Evolutionary conservation across 2,888 invertebrate genomes (phyloP).

Genomic region (Agrenia bidenticulata): DNA sequence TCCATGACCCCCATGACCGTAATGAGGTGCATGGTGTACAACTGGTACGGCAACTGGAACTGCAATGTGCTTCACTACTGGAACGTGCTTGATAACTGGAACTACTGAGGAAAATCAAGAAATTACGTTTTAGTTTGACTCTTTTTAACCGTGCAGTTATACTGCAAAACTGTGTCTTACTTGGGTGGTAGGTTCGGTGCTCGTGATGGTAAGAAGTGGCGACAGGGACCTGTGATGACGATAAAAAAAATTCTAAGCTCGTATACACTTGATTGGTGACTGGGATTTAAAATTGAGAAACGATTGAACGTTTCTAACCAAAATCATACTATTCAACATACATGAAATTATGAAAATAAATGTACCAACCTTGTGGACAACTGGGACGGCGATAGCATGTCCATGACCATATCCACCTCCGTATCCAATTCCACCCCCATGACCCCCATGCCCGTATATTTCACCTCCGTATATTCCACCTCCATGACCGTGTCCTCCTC

Average conservation of each 20-base stretch:
- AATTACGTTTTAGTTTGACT: no score
- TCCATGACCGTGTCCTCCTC: slow-evolving; percentile 19
- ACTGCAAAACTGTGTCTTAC: no score
- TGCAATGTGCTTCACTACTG: slow-evolving; percentile 42
- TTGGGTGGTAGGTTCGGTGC: slow-evolving; percentile 49
- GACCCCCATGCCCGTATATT: slow-evolving; percentile 26
- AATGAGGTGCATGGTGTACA: slow-evolving; percentile 22
- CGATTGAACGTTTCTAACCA: neutral
- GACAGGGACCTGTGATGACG: slow-evolving; percentile 44
- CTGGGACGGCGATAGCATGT: slow-evolving; percentile 38
- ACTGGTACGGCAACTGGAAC: slow-evolving; percentile 36
- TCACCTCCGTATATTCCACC: slow-evolving; percentile 15
- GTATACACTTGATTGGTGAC: no score
- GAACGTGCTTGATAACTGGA: slow-evolving; percentile 48
- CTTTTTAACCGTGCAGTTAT: no score
- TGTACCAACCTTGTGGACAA: slow-evolving; percentile 44
- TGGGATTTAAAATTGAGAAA: no score
- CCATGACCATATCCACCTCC: slow-evolving; percentile 29
- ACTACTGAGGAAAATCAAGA: slow-evolving; percentile 29
- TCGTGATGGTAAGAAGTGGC: slow-evolving; percentile 52
- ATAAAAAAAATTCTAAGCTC: no score
- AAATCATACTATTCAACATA: neutral
- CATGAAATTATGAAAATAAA: neutral
- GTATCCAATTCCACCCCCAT: no score
- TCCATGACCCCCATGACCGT: slow-evolving; percentile 9